These are phyloP conservation scores for Acromyrmex heyeri DNA, from an alignment of 1,140 invertebrate genomes.

Conservation along the genomic window DNA sequence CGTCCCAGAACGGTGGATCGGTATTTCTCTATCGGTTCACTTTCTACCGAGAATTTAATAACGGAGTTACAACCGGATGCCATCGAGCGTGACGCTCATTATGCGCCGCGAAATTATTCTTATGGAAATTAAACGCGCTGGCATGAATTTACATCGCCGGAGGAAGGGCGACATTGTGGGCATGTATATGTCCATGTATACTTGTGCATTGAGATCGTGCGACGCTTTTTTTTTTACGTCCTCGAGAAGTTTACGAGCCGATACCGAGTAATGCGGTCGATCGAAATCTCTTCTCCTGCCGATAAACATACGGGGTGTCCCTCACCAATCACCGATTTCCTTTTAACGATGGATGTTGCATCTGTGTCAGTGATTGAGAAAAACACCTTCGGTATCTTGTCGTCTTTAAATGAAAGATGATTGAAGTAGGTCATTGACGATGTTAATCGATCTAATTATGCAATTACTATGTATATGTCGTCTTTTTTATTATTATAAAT, in stretches of 20 bases:
- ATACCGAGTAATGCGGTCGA: slow-evolving; percentile 31
- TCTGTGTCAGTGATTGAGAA: slow-evolving; percentile 19
- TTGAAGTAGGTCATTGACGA: slow-evolving; percentile 36
- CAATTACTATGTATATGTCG: neutral
- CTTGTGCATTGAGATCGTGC: slow-evolving; percentile 15
- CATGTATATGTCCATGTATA: neutral
- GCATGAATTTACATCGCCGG: slow-evolving; percentile 49
- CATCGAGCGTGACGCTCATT: slow-evolving; percentile 67
- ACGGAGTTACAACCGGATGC: slow-evolving; percentile 63
- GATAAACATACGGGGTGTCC: slow-evolving; percentile 50
- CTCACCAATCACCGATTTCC: slow-evolving; percentile 43
- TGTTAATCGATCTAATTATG: neutral
- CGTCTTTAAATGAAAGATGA: slow-evolving; percentile 25
- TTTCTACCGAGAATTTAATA: slow-evolving; percentile 72
- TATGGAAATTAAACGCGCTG: slow-evolving; percentile 68
- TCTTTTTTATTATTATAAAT: slow-evolving; percentile 7
- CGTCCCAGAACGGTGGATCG: slow-evolving; percentile 45
- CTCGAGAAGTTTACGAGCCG: slow-evolving; percentile 57
- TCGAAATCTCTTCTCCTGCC: slow-evolving; percentile 31
- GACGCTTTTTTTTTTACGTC: slow-evolving; percentile 50
- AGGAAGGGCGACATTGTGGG: slow-evolving; percentile 46
- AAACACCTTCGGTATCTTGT: slow-evolving; percentile 32
- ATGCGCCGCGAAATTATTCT: slow-evolving; percentile 69
- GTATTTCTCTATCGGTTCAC: slow-evolving; percentile 69
- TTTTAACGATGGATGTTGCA: slow-evolving; percentile 31